Evolutionary conservation across 2,797 vertebrate species (phyloP).

Genomic region (Leptatherina wallacei): DNA sequence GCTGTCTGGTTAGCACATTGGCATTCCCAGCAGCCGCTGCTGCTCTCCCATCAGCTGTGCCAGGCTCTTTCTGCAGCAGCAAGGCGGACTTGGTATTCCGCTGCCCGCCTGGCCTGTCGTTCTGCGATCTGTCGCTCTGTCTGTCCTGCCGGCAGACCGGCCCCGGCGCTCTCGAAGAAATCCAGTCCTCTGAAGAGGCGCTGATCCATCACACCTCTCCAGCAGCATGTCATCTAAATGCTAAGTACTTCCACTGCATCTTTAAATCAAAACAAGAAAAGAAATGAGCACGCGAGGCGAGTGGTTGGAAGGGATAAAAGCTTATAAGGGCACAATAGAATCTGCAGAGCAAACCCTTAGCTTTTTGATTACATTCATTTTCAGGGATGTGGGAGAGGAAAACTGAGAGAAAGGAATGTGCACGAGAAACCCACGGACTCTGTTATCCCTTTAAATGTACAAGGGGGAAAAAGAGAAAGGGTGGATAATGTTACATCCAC

Average conservation of each 20-base stretch:
- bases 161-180: slow-evolving; percentile 63
- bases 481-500: slow-evolving; percentile 38
- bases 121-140: slow-evolving; percentile 57
- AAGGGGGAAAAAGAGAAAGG: slow-evolving; percentile 19
- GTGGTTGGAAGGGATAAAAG: slow-evolving; percentile 60
- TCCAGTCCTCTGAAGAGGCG: slow-evolving; percentile 71
- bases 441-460: slow-evolving; percentile 58
- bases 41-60: slow-evolving; percentile 46
- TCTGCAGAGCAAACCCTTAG: slow-evolving; percentile 66
- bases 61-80: slow-evolving; percentile 56
- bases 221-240: slow-evolving; percentile 88
- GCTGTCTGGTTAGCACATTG: slow-evolving; percentile 66
- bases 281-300: slow-evolving; percentile 60
- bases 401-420: slow-evolving; percentile 43
- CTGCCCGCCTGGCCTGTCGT: slow-evolving; percentile 45
- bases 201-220: slow-evolving; percentile 83
- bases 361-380: slow-evolving; percentile 80
- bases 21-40: slow-evolving; percentile 77
- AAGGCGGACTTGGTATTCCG: slow-evolving; percentile 73
- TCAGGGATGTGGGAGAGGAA: slow-evolving; percentile 35
- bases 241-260: slow-evolving; percentile 85
- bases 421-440: slow-evolving; percentile 49
- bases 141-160: slow-evolving; percentile 41
- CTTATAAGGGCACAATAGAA: slow-evolving; percentile 77
- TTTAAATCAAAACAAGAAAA: slow-evolving; percentile 85